Evolutionary conservation across 2,888 invertebrate species (phyloP).

Genomic region (Cheilosia impressa): DNA sequence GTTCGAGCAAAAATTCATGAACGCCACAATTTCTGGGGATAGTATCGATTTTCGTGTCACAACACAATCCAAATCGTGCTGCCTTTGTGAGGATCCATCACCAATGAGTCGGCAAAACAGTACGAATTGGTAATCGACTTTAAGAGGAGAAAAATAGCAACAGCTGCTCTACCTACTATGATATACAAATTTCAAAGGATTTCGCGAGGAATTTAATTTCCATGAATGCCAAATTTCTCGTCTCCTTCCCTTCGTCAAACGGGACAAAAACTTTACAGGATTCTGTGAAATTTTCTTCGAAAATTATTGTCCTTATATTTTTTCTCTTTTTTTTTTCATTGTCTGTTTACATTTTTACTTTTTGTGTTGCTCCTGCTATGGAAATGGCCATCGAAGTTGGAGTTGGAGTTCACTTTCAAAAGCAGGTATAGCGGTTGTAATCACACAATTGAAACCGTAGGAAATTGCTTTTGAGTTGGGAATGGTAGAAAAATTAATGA

Average conservation of each 20-base stretch:
- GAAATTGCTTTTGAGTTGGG: too few species aligned
- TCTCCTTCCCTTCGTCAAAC: neutral
- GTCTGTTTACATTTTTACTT: too few species aligned
- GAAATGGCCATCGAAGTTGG: too few species aligned
- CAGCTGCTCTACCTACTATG: constrained; percentile 3
- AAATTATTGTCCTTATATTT: neutral
- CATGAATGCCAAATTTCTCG: constrained; percentile 35
- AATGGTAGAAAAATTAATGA: too few species aligned
- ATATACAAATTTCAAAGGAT: constrained; percentile 42
- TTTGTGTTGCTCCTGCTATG: too few species aligned
- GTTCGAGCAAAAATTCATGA: constrained; percentile 6
- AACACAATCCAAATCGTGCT: constrained; percentile 23
- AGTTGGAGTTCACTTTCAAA: too few species aligned
- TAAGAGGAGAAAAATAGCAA: neutral
- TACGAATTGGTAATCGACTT: constrained; percentile 52
- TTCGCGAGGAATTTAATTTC: constrained; percentile 48
- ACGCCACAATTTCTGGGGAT: constrained; percentile 6
- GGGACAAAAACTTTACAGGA: neutral
- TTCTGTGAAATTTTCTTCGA: neutral
- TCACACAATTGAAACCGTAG: too few species aligned
- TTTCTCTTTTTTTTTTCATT: too few species aligned
- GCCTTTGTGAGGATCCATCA: neutral
- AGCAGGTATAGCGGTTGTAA: too few species aligned
- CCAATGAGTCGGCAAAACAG: constrained; percentile 16
- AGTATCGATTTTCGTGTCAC: constrained; percentile 32